Conservation (phyloP, 2,888 invertebrate species). For the Cantharis lateralis region DNA sequence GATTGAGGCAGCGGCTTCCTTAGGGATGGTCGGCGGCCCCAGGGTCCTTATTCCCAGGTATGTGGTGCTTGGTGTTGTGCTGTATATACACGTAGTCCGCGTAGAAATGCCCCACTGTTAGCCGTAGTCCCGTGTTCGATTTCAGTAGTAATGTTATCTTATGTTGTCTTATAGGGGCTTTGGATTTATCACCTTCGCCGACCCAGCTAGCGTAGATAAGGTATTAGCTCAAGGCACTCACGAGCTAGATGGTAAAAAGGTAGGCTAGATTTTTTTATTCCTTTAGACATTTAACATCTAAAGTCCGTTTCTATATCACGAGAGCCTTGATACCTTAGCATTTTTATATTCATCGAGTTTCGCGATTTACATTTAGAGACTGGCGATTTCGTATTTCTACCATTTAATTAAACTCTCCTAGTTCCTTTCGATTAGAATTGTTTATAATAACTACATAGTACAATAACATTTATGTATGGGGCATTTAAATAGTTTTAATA, state of each 20-base stretch:
- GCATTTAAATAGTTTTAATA: neutral
- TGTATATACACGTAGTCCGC: conserved; percentile 43
- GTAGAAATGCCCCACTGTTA: conserved; percentile 46
- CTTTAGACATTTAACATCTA: conserved; percentile 30
- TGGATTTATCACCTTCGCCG: conserved; percentile 99
- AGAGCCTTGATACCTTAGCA: conserved; percentile 14
- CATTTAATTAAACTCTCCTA: neutral
- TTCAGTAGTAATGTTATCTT: conserved; percentile 49
- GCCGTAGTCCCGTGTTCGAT: conserved; percentile 35
- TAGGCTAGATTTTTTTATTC: conserved; percentile 60
- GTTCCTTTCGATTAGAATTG: neutral
- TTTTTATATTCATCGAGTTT: neutral
- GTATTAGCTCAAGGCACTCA: conserved; percentile 98
- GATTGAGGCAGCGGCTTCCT: conserved; percentile 57
- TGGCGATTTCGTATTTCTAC: neutral
- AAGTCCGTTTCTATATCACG: conserved; percentile 19
- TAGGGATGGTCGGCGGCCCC: conserved; percentile 58
- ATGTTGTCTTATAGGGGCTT: conserved; percentile 84
- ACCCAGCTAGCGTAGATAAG: conserved; percentile 98
- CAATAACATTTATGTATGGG: neutral
- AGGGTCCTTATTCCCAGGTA: conserved; percentile 62
- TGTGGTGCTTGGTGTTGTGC: conserved; percentile 51
- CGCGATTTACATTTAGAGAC: neutral
- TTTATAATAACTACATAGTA: neutral
- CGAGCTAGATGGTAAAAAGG: conserved; percentile 99